A percentile compares a stretch with the other conserved stretches of the same genome.
phyloP scores from a whole-genome alignment of 1,140 invertebrate genomes.

The Heterodera carotae region DNA sequence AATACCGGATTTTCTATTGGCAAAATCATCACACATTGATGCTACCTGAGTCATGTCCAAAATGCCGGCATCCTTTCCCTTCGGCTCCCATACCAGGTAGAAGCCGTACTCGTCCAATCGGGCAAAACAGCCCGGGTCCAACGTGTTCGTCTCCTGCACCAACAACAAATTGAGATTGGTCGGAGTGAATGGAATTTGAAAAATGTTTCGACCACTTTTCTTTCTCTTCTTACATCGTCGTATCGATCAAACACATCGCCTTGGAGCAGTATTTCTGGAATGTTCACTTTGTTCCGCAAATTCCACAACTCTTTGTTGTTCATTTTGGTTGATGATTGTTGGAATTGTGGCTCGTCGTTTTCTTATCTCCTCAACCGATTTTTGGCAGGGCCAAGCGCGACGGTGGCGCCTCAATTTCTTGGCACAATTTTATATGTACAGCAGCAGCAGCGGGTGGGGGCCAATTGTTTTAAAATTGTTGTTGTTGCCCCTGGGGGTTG shows the following conservation, averaged over 20 bases:
- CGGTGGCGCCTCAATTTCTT: no score
- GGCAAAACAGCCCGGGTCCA: conserved; percentile 84
- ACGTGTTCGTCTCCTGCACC: conserved; percentile 78
- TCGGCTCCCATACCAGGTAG: conserved; percentile 98
- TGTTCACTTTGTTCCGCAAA: conserved; percentile 83
- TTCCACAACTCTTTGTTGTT: conserved; percentile 97
- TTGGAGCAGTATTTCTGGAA: conserved; percentile 78
- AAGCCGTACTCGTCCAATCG: conserved; percentile 98
- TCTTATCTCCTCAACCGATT: no score
- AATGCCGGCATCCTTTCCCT: conserved; percentile 76
- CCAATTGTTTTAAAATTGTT: no score
- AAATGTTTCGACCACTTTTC: not conserved
- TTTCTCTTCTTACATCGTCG: conserved; percentile 76
- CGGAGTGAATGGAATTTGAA: no score
- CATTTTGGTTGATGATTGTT: conserved; percentile 10
- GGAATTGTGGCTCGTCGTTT: no score
- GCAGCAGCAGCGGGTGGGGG: no score
- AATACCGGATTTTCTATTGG: not conserved
- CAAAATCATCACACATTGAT: not conserved
- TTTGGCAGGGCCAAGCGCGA: no score
- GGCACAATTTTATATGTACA: no score
- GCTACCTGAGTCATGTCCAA: conserved; percentile 54
- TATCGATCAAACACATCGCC: conserved; percentile 89
- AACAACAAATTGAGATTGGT: not conserved
- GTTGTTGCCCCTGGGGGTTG: no score